Percentiles rank a stretch among this genome's conserved stretches.
These are phyloP conservation scores for Pelagia noctiluca DNA, from an alignment of 30 jellyfish, hydroid and myxozoan species.

Conservation along the genomic window DNA sequence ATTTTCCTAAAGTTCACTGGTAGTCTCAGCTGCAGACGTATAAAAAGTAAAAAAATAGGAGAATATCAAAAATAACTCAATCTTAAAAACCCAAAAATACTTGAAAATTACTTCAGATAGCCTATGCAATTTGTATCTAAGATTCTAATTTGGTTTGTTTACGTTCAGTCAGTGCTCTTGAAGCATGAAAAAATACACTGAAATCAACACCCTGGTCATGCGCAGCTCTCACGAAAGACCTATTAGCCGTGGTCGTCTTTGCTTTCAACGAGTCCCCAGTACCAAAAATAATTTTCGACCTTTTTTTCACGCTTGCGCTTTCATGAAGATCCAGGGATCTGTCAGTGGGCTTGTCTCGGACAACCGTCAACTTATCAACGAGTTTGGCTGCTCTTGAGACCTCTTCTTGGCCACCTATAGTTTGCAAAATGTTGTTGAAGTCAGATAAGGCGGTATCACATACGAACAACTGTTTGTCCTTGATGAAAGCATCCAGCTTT, in stretches of 20 bases:
- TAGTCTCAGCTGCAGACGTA: too few relatives aligned
- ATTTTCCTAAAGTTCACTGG: too few relatives aligned
- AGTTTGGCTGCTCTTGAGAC: conserved; percentile 70
- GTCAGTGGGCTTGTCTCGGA: conserved; percentile 75
- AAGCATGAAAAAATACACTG: conserved; percentile 69
- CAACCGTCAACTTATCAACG: conserved; percentile 38
- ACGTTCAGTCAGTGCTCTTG: conserved; percentile 87
- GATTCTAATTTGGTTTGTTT: conserved; percentile 47
- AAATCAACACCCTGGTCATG: conserved; percentile 82
- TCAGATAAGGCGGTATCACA: conserved; percentile 77
- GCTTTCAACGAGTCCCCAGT: conserved; percentile 90
- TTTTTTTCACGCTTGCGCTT: conserved; percentile 72
- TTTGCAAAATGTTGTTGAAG: conserved; percentile 61
- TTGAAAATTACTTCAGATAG: too few relatives aligned
- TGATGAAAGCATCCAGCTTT: conserved; percentile 44
- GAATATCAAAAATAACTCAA: too few relatives aligned
- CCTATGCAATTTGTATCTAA: too few relatives aligned
- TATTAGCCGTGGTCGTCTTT: conserved; percentile 81
- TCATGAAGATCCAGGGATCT: conserved; percentile 57
- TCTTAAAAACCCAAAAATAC: too few relatives aligned
- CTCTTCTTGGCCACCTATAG: conserved; percentile 84
- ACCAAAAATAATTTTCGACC: conserved; percentile 86
- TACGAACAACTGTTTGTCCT: conserved; percentile 69
- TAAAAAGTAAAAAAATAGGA: too few relatives aligned
- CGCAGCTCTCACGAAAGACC: conserved; percentile 91